A percentile compares a stretch with the other conserved stretches of the same genome.
Evolutionary conservation across 92 coral and sea anemone genomes (phyloP).

Genomic region (Palythoa grandiflora): DNA sequence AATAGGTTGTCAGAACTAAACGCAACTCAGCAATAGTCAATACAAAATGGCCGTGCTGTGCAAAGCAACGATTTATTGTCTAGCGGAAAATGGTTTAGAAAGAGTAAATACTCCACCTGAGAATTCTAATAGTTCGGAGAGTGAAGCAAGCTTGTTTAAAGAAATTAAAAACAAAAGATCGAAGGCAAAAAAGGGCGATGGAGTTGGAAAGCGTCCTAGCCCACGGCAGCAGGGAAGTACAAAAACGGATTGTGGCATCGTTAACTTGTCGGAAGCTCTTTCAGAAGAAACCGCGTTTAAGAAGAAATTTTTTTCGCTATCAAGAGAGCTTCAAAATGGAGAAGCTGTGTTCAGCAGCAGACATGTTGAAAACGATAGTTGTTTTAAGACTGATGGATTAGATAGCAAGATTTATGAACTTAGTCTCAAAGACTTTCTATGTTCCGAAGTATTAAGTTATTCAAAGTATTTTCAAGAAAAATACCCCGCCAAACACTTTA

Average conservation of each 20-base stretch:
- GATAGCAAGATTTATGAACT: neutral
- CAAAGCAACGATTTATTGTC: neutral
- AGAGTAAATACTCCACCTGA: neutral
- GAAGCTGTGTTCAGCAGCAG: neutral
- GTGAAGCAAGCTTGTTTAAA: neutral
- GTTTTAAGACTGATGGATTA: neutral
- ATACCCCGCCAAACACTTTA: neutral
- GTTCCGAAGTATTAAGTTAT: neutral
- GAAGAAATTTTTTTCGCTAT: constrained; percentile 11
- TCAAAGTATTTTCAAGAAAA: neutral
- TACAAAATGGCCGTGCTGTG: neutral
- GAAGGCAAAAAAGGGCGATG: neutral
- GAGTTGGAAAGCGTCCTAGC: neutral
- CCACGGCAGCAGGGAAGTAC: neutral
- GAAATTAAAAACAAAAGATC: neutral
- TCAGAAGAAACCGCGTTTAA: neutral
- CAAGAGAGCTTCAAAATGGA: constrained; percentile 33
- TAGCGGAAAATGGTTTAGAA: neutral
- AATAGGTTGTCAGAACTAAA: too few species aligned
- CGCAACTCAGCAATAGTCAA: neutral
- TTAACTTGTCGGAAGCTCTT: constrained; percentile 28
- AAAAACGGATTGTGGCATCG: constrained; percentile 5
- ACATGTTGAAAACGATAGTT: neutral
- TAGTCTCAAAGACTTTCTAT: neutral
- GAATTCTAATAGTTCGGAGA: neutral